A percentile compares a stretch with the other conserved stretches of the same genome.
Conservation (phyloP, 2,888 invertebrate species). For the Drosophila ezoana region DNA sequence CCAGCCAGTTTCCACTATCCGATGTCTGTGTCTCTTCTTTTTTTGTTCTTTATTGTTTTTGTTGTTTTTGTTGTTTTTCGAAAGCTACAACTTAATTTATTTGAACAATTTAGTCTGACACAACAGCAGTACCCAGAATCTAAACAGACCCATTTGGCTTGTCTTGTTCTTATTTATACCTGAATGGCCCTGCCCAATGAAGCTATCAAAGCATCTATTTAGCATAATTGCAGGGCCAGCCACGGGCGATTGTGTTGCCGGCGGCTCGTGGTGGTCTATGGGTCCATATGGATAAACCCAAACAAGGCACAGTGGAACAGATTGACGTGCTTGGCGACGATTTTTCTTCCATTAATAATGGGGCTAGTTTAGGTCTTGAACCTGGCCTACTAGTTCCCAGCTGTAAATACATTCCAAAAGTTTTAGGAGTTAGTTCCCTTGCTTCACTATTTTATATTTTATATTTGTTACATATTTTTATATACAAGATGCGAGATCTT, state of each 20-base stretch:
- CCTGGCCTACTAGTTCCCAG: too few relatives aligned
- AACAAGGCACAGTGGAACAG: conserved; percentile 34
- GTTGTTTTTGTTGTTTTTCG: conserved; percentile 55
- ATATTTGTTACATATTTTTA: too few relatives aligned
- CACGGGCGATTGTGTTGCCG: conserved; percentile 30
- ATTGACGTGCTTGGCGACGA: background rate
- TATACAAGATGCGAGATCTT: too few relatives aligned
- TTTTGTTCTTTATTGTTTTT: conserved; percentile 1
- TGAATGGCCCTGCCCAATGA: conserved; percentile 62
- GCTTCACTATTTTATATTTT: too few relatives aligned
- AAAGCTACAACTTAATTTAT: conserved; percentile 80
- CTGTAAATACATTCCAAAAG: too few relatives aligned
- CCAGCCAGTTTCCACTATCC: conserved; percentile 13
- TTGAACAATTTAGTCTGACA: conserved; percentile 80
- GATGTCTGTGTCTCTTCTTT: conserved; percentile 31
- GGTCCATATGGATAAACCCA: conserved; percentile 9
- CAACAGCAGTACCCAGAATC: conserved; percentile 51
- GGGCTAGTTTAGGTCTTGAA: too few relatives aligned
- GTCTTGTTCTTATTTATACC: conserved; percentile 69
- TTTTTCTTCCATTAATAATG: background rate
- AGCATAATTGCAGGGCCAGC: conserved; percentile 70
- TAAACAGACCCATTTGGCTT: conserved; percentile 57
- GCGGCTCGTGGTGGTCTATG: conserved; percentile 50
- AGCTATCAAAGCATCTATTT: conserved; percentile 73
- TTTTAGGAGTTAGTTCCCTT: too few relatives aligned